Base-by-base conservation (phyloP, 2,888 invertebrate genomes). In the Drosophila neoperkinsi region DNA sequence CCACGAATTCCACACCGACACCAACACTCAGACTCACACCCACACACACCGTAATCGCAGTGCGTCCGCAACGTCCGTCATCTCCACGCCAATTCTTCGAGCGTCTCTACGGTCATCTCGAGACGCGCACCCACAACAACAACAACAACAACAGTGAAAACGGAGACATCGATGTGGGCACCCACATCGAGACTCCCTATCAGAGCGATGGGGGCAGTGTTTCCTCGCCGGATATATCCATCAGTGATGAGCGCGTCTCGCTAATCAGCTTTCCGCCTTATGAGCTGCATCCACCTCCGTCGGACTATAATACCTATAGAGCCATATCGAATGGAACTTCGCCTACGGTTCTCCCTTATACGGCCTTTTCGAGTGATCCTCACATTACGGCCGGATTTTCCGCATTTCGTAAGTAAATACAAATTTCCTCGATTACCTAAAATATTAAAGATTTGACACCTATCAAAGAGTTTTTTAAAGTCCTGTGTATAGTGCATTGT, bases 71-170 rank as follows among this genome's bases (percentile, higher is more conserved):
- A 55, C 94, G 95, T 28, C 97, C 97, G 0, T 97, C 96, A 13
- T 96, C 96, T 0, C 97, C 97, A 65, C 94, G 97, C 34, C 96
- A 96, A 87, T 97, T 97, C 92, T 97, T 97, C 91, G 96, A 96
- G 58, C 94, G 96, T 65, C 94, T 97, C 49, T 97, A 97, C 89
- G 97, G 97, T 1, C 96, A 97, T 85, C 94, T 96, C n/a, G 96
- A 97, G 70, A 86, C 81, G 43, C 89, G 79, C 49, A 86, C 77
- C 46, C 82, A 73, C 28, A 56, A 66, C 31, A 83, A 21, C 21
- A 21, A 41, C 13, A 41, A 43, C 18, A 55, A n/a, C 13, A 56
- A 62, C 31, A 84, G 87, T 61, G 90, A 90, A 9, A 86, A 70
- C 51, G 82, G 70, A 4, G 90, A 86, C 68, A 88, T 90, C 51